Conservation (phyloP, 2,113 vertebrate species). For the Thamnaconus septentrionalis region DNA sequence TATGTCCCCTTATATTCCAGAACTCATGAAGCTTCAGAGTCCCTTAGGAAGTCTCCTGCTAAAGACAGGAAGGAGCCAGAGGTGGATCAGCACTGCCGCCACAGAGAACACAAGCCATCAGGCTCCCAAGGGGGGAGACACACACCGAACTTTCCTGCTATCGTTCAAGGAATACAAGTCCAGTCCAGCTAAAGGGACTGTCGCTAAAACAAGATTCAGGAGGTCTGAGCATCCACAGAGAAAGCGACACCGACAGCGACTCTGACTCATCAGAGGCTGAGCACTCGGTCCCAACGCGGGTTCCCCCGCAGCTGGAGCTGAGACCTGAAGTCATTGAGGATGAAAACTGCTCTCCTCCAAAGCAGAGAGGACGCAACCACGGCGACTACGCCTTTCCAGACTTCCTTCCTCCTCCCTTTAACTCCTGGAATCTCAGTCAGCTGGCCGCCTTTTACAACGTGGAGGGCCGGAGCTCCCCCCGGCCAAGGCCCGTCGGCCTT, state of each 20-base stretch:
- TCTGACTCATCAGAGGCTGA: slow-evolving; percentile 91
- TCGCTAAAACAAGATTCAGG: not conserved
- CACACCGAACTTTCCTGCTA: slow-evolving; percentile 8
- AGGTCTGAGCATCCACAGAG: slow-evolving; percentile 26
- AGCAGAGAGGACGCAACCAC: slow-evolving; percentile 21
- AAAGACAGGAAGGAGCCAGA: slow-evolving; percentile 14
- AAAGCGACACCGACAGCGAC: slow-evolving; percentile 73
- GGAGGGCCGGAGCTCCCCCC: slow-evolving; percentile 60
- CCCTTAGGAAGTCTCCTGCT: not conserved
- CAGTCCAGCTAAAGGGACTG: not conserved
- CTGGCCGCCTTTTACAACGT: slow-evolving; percentile 77
- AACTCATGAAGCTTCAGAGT: slow-evolving; percentile 33
- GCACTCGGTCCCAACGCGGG: slow-evolving; percentile 63
- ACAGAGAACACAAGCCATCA: no score
- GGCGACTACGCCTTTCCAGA: slow-evolving; percentile 78
- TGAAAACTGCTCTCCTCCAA: slow-evolving; percentile 29
- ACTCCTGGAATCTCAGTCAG: slow-evolving; percentile 85
- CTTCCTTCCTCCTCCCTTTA: slow-evolving; percentile 88
- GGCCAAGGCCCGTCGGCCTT: slow-evolving; percentile 63
- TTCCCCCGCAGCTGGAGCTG: slow-evolving; percentile 83
- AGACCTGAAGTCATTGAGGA: slow-evolving; percentile 82
- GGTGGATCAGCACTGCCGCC: slow-evolving; percentile 10
- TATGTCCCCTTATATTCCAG: slow-evolving; percentile 5
- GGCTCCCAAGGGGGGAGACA: slow-evolving; percentile 16
- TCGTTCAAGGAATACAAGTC: slow-evolving; percentile 8